Evolutionary conservation across 2,113 vertebrate genomes (phyloP), one percentile per base, ranked within the genome.

Genomic region (Carassius gibelio): DNA sequence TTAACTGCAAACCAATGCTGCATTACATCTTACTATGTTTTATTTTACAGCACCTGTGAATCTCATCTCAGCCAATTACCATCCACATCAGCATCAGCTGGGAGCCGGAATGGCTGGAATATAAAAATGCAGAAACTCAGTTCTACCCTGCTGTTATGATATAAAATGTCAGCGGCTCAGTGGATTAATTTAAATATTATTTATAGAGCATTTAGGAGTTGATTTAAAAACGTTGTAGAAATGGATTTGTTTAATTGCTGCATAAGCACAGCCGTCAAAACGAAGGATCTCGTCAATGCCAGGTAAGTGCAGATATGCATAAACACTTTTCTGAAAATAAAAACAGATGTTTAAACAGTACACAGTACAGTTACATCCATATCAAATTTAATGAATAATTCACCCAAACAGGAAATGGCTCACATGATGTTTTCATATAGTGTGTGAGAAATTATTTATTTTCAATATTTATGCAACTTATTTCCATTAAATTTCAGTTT

Each of bases 31-130:
- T 19, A 26, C 9, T 15, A 9, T 42, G 36, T 64, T 48, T 59
- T 64, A 36, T 64, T 64, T 80, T 48, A 80, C 38, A 66, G n/a
- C n/a, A 64, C 4, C n/a, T 62, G 14, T 45, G 59, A 80, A 66
- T 80, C 59, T 48, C 78, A 80, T 80, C 38, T 80, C 13, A 13
- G 30, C 34, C 55, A 79, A 79, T 79, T 64, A 48, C 59, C 61
- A 64, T 42, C 23, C 36, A 80, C 15, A 79, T 13, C 38, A 14
- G 19, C n/a, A 66, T 80, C 78, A 66, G n/a, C 59, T 45, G 59
- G 52, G 50, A 57, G 75, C 75, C 38, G 30, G 52, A 59, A 84
- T 5, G 59, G 55, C 82, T 9, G n/a, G 17, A 83, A 23, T 81
- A 38, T 42, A 21, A 61, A 59, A 72, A 34, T 42, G 72, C 21